Evolutionary conservation across 1,140 invertebrate species (phyloP), one percentile per base, ranked within the genome.

Genomic region (Araneus ventricosus): DNA sequence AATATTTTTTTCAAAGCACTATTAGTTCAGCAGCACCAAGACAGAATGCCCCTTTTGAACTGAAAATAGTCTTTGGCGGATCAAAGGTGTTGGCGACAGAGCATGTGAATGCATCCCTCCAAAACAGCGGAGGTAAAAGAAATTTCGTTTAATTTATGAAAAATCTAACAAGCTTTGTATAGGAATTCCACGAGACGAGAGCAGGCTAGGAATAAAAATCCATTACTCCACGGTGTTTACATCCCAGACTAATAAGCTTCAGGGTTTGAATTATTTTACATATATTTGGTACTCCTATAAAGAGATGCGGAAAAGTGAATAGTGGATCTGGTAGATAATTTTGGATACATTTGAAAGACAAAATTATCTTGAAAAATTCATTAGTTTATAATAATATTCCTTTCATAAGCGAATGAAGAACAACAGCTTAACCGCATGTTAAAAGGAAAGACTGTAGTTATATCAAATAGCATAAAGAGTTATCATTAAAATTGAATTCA

Each of bases 251-350:
- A 67, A 88, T 67, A 88, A 61, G 22, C 17, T 34, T 37, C 17
- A n/a, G 37, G 10, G 86, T 30, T 67, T 34, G 57, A 86, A 88
- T 63, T 63, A 88, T 88, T 67, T 88, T 88, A 67, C 57, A 34
- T 39, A 34, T 30, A 88, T 37, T 88, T 88, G 27, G 4, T 52
- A 52, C 17, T 52, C 45, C 5, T 52, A 14, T 17, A 52, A 2
- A 52, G 10, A 52, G 10, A 14, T 52, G 4, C 45, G 17, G 0
- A 17, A 52, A 52, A 14, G 10, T 52, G 10, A 14, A 52, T 14
- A 52, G 45, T 52, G 45, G 10, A 52, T 14, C 17, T 14, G 10
- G 45, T 3, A 52, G 45, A 17, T 52, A 14, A 52, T 52, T 14
- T 52, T 52, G 45, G 10, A 17, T 52, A 14, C 45, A 52, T 52